phyloP scores from a whole-genome alignment of 2,113 vertebrate species.

The Bothrops jararaca region DNA sequence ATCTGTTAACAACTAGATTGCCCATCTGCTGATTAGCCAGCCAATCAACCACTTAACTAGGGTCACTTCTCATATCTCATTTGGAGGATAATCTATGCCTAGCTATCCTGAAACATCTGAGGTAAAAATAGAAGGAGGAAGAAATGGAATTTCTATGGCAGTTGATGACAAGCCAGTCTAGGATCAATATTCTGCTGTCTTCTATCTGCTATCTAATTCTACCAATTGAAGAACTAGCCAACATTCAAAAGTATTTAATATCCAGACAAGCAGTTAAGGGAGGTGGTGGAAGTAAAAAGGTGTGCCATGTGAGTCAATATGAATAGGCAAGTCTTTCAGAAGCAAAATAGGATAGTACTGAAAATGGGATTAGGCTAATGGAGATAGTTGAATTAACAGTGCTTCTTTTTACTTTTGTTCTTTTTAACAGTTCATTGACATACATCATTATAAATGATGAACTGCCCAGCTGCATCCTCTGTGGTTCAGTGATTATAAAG shows the following conservation, averaged over 20 bases:
- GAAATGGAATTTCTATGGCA: background rate
- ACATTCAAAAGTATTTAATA: background rate
- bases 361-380: background rate
- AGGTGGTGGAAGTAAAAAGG: background rate
- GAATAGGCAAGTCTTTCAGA: background rate
- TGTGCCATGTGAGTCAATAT: background rate
- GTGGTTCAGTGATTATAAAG: slow-evolving; percentile 75
- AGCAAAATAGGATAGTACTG: background rate
- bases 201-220: background rate
- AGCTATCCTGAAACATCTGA: background rate
- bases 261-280: background rate
- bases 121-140: background rate
- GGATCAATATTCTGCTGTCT: background rate
- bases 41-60: background rate
- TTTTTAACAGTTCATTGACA: background rate
- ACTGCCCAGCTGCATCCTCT: slow-evolving; percentile 77
- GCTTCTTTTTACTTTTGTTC: background rate
- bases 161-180: background rate
- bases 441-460: slow-evolving; percentile 74
- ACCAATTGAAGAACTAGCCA: background rate
- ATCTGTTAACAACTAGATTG: background rate
- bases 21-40: background rate
- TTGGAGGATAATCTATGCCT: background rate
- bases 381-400: background rate
- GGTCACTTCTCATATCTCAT: background rate